Base-by-base conservation (phyloP, 2,797 vertebrate species). In the Myotis daubentonii region DNA sequence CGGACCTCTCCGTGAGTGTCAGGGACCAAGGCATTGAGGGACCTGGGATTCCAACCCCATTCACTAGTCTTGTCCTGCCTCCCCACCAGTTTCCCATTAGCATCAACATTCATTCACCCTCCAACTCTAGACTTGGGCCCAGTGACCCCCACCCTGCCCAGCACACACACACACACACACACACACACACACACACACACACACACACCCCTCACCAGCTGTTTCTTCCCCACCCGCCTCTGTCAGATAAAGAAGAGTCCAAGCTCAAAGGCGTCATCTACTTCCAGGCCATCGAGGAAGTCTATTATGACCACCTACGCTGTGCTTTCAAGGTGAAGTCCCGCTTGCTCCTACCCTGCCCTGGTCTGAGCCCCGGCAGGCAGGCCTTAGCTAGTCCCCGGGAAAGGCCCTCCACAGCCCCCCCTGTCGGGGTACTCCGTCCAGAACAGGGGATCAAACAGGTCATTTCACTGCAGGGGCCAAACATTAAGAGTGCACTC, bases 261-360 rank as follows among this genome's bases (percentile, higher is more conserved):
- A 99, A 99, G 93, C 98, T 99, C 11, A 99, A 99, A 95, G 99
- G 99, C 1, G 99, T 99, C 88, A 99, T 99, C 95, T 99, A 99
- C 97, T 99, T 99, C 98, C 99, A 99, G 97, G 99, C 99, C 89
- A 99, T 99, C 33, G 99, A 99, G 86, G 99, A 99, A 95, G 99
- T 99, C 88, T 99, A 99, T 94, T 99, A 98, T 0, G 99, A 99
- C 97, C 99, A 99, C 94, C 98, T 99, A 57, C 98, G 99, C 38
- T 99, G 98, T 19, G 99, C 99, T 86, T 97, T 98, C 80, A 98
- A 99, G 92, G 99, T 99, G 97, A 98, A 49, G 20, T n/a, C 44
- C 17, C 8, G 8, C n/a, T 28, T 6, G 30, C 51, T 8, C 33
- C 20, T 23, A 13, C n/a, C 36, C 36, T 20, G 19, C 3, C 81